These are phyloP conservation scores for Abrostola tripartita DNA, from an alignment of 2,888 invertebrate genomes.

Conservation along the genomic window DNA sequence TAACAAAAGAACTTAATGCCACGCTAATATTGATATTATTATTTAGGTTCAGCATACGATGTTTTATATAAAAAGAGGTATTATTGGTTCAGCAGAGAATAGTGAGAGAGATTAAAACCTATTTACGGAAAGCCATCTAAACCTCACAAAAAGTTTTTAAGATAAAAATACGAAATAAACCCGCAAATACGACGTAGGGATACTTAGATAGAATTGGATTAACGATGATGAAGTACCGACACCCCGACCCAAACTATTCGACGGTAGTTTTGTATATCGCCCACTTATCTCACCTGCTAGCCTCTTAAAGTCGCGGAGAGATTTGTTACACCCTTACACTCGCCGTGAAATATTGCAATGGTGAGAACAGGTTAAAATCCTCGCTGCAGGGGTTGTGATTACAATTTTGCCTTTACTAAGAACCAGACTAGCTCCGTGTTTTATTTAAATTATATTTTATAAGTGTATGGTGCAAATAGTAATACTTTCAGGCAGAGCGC, in stretches of 20 bases:
- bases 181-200: too few species aligned
- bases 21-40: too few species aligned
- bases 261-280: conserved; percentile 39
- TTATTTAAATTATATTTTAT: not conserved
- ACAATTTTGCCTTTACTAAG: conserved; percentile 31
- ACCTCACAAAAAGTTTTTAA: too few species aligned
- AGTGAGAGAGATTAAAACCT: too few species aligned
- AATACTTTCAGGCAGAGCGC: too few species aligned
- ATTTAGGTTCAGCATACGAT: too few species aligned
- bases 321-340: conserved; percentile 48
- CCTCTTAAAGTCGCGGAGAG: conserved; percentile 48
- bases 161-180: too few species aligned
- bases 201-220: conserved; percentile 26
- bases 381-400: conserved; percentile 37
- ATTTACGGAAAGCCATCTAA: too few species aligned
- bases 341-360: conserved; percentile 49
- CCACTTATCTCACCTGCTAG: conserved; percentile 49
- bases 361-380: conserved; percentile 44
- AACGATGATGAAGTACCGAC: conserved; percentile 41
- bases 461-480: not conserved
- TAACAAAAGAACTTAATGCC: too few species aligned
- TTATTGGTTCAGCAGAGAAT: too few species aligned
- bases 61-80: too few species aligned
- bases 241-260: conserved; percentile 17
- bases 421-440: not conserved